These are phyloP conservation scores for Adelges cooleyi DNA, from an alignment of 1,140 invertebrate genomes.

Conservation along the genomic window DNA sequence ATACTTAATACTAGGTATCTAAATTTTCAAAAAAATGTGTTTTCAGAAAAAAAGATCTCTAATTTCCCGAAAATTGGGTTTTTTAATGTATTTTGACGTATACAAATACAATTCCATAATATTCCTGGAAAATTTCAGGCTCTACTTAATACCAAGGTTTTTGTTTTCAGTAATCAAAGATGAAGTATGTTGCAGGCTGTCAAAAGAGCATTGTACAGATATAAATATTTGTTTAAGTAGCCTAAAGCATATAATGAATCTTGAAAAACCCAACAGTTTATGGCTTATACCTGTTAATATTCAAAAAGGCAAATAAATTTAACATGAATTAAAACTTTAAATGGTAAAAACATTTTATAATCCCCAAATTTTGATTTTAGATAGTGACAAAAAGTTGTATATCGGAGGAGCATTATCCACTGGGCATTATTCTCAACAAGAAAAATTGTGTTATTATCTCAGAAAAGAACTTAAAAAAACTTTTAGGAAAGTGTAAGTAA, in stretches of 20 bases:
- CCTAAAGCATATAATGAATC: background rate
- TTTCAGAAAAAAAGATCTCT: too few relatives aligned
- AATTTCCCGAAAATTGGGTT: too few relatives aligned
- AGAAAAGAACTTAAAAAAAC: slow-evolving; percentile 16
- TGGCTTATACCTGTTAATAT: slow-evolving; percentile 19
- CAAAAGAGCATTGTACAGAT: background rate
- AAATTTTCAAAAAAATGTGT: too few relatives aligned
- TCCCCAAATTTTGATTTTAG: background rate
- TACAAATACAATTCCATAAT: too few relatives aligned
- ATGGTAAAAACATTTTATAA: background rate
- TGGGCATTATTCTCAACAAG: slow-evolving; percentile 10
- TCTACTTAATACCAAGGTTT: too few relatives aligned
- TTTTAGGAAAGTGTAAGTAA: background rate
- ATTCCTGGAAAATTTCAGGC: too few relatives aligned
- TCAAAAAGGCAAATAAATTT: background rate
- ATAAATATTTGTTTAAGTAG: slow-evolving; percentile 18
- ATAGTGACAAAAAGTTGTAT: background rate
- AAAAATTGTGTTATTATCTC: background rate
- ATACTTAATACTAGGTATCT: too few relatives aligned
- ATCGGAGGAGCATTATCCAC: background rate
- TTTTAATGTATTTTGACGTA: too few relatives aligned
- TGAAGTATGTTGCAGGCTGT: background rate
- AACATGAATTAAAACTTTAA: background rate
- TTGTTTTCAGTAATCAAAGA: slow-evolving; percentile 1
- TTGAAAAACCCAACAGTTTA: slow-evolving; percentile 14